Evolutionary conservation across 1,140 invertebrate species (phyloP).

Genomic region (Marisa cornuarietis): DNA sequence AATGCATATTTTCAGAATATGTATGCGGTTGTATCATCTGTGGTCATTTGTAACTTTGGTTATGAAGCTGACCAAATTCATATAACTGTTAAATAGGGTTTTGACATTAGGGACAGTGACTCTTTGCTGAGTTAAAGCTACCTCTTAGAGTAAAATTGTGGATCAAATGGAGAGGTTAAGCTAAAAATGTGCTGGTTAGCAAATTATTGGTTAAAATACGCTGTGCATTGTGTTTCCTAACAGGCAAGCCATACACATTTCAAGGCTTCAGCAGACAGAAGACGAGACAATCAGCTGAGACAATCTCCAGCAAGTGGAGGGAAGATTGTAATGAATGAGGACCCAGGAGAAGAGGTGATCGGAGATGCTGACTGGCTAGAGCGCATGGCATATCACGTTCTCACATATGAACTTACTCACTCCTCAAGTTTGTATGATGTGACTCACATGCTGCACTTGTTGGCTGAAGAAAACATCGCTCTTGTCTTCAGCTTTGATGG

Average conservation of each 20-base stretch:
- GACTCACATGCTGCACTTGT: conserved; percentile 45
- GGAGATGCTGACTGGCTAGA: conserved; percentile 53
- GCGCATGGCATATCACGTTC: conserved; percentile 40
- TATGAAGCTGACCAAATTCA: too few species aligned
- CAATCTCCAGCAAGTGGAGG: not conserved
- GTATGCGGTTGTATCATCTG: too few species aligned
- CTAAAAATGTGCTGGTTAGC: too few species aligned
- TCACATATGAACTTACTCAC: conserved; percentile 44
- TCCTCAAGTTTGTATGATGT: conserved; percentile 40
- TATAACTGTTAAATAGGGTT: too few species aligned
- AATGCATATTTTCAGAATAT: too few species aligned
- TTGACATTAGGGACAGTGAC: too few species aligned
- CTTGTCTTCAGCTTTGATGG: conserved; percentile 58
- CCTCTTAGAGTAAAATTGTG: too few species aligned
- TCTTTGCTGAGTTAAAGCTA: too few species aligned
- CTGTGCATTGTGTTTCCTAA: too few species aligned
- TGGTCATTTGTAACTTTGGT: too few species aligned
- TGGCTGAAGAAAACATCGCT: conserved; percentile 53
- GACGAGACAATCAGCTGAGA: not conserved
- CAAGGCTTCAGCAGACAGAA: not conserved
- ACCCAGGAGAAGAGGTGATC: conserved; percentile 22
- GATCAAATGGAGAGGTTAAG: too few species aligned
- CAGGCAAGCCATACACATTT: not conserved
- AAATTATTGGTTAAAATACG: too few species aligned
- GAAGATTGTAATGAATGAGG: not conserved